Percentiles rank a stretch among this genome's conserved stretches.
Evolutionary conservation across 2,888 invertebrate species (phyloP).

Genomic region (Drosophila stalkeri): DNA sequence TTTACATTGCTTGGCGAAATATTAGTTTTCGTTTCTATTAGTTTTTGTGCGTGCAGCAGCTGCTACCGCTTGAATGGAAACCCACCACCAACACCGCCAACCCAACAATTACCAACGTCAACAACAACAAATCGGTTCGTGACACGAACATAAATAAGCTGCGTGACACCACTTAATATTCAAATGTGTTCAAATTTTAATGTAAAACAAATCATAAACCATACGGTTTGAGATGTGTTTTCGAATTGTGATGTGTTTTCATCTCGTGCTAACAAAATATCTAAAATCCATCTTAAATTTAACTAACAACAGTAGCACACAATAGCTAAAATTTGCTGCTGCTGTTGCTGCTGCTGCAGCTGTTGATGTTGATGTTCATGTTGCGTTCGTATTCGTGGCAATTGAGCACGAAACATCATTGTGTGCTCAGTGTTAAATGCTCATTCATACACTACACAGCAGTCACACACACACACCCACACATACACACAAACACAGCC

Average conservation of each 20-base stretch:
- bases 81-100: slow-evolving; percentile 42
- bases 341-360: background rate
- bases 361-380: slow-evolving; percentile 24
- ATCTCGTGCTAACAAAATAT: slow-evolving; percentile 5
- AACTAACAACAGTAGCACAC: slow-evolving; percentile 28
- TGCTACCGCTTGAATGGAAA: slow-evolving; percentile 52
- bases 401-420: slow-evolving; percentile 69
- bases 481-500: background rate
- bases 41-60: slow-evolving; percentile 42
- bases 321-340: slow-evolving; percentile 34
- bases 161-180: background rate
- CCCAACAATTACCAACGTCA: slow-evolving; percentile 21
- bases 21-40: slow-evolving; percentile 26
- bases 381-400: slow-evolving; percentile 67
- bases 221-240: background rate
- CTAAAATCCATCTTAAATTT: background rate
- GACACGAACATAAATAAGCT: background rate
- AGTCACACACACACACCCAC: background rate
- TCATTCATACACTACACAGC: slow-evolving; percentile 48
- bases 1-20: slow-evolving; percentile 23
- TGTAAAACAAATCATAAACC: background rate
- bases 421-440: slow-evolving; percentile 63
- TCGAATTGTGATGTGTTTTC: background rate
- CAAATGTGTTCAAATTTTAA: background rate
- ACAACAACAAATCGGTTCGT: slow-evolving; percentile 28